Evolutionary conservation across 2,888 invertebrate species (phyloP), one percentile per base, ranked within the genome.

Genomic region (Myopa testacea): DNA sequence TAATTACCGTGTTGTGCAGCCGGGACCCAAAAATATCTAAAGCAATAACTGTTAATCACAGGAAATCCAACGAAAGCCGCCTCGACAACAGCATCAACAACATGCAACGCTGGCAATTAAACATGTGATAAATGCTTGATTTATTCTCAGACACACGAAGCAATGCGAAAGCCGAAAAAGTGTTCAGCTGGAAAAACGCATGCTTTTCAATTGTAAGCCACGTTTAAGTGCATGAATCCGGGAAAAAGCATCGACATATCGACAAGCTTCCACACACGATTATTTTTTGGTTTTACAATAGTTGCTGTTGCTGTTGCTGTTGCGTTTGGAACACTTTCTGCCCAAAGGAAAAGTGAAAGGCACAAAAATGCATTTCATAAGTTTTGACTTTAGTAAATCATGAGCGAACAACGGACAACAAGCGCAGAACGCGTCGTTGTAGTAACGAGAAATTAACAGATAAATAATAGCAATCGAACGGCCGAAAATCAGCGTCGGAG

Each of bases 291-390:
- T 1, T 26, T 26, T n/a, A n/a, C n/a, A n/a, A n/a, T n/a, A n/a
- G n/a, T n/a, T n/a, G n/a, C n/a, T 1, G 26, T 26, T 26, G 2
- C 2, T 26, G 26, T 26, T 26, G 26, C 2, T 26, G 26, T 26
- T 26, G 26, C 2, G 5, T 63, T 63, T 37, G 10, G 16, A 55
- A 40, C 50, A 45, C 19, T 26, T 26, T 19, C 26, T 34, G 34
- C 26, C 69, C 26, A 70, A 37, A 55, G 37, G 55, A 37, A 55
- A 70, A 70, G 70, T 70, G 70, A 70, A 55, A 70, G 70, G 55
- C 26, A n/a, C 37, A 37, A 16, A 16, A 26, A 70, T 26, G 12
- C 26, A 37, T 70, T 70, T 70, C 37, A 26, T 55, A 50, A 14
- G 37, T 55, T 14, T 10, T 14, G 1, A 40, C 40, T 40, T 40